Conservation (phyloP, 2,797 vertebrate genomes). For the Xyrichtys novacula region DNA sequence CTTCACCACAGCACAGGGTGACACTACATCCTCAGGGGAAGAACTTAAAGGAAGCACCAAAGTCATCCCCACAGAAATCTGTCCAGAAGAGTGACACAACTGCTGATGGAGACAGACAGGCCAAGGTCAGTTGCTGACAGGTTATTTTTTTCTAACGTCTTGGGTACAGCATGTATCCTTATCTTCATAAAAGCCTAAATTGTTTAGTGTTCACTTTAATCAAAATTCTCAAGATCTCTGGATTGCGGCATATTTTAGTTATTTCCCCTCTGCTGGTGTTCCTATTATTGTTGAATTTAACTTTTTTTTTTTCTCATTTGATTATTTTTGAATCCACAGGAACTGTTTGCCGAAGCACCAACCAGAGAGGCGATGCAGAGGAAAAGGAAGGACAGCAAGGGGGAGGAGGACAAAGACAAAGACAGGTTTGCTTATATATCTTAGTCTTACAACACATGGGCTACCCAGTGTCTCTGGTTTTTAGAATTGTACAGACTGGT, state of each 20-base stretch:
- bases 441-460: slow-evolving; percentile 1
- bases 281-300: not conserved
- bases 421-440: slow-evolving; percentile 72
- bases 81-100: slow-evolving; percentile 44
- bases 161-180: not conserved
- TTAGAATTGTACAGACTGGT: not conserved
- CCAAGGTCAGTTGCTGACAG: slow-evolving; percentile 68
- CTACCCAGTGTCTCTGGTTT: not conserved
- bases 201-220: not conserved
- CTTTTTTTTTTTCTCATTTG: not conserved
- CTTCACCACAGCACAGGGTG: slow-evolving; percentile 33
- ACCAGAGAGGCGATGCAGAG: slow-evolving; percentile 48
- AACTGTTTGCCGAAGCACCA: slow-evolving; percentile 46
- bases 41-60: slow-evolving; percentile 44
- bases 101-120: slow-evolving; percentile 47
- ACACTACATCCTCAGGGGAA: slow-evolving; percentile 35
- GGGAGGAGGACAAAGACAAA: slow-evolving; percentile 69
- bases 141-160: not conserved
- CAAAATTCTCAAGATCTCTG: not conserved
- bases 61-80: slow-evolving; percentile 39
- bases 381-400: slow-evolving; percentile 55
- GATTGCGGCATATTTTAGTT: not conserved
- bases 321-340: slow-evolving; percentile 55
- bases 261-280: not conserved
- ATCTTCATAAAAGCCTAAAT: not conserved